Percentiles rank a stretch among this genome's conserved stretches.
phyloP scores from a whole-genome alignment of 2,113 vertebrate species.

The Sapajus apella region DNA sequence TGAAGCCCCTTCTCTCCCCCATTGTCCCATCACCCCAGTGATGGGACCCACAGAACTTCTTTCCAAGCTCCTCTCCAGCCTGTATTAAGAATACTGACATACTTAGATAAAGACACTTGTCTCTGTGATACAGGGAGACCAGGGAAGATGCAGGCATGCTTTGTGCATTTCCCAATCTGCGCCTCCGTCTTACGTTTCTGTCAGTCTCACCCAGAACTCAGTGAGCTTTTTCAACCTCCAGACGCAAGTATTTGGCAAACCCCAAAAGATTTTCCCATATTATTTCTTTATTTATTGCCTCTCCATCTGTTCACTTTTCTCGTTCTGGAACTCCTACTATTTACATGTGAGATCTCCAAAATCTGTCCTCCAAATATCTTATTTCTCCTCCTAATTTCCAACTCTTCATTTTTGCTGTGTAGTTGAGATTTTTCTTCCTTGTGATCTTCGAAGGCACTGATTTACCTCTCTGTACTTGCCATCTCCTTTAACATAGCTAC shows the following conservation, averaged over 20 bases:
- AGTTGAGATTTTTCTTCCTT: not conserved
- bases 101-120: not conserved
- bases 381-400: not conserved
- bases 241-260: slow-evolving; percentile 26
- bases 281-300: slow-evolving; percentile 14
- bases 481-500: not conserved
- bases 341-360: not conserved
- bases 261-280: not conserved
- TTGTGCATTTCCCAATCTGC: not conserved
- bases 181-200: not conserved
- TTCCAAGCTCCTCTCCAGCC: not conserved
- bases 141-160: fast-evolving
- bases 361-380: not conserved
- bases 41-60: not conserved
- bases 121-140: not conserved
- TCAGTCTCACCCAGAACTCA: not conserved
- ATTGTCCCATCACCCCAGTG: not conserved
- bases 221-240: not conserved
- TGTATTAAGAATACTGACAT: fast-evolving
- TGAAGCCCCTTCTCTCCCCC: not conserved
- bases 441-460: not conserved
- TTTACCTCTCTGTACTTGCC: not conserved
- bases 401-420: not conserved
- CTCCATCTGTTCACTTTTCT: slow-evolving; percentile 29
- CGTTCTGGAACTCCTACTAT: not conserved